Evolutionary conservation across 2,113 vertebrate species (phyloP).

Genomic region (Elephas maximus): DNA sequence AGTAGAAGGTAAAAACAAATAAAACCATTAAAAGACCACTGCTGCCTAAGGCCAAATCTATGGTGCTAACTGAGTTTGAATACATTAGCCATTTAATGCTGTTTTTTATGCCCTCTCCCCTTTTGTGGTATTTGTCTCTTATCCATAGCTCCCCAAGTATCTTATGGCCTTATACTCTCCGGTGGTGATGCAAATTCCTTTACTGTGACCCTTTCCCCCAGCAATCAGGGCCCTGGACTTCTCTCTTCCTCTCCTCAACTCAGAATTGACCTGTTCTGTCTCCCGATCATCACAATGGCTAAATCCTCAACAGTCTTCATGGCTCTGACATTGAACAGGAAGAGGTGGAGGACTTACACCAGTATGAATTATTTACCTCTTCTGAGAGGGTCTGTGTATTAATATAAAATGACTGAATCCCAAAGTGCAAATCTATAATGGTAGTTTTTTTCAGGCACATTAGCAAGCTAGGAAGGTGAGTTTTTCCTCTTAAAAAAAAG

Average conservation of each 20-base stretch:
- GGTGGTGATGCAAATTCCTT: not conserved
- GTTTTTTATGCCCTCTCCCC: not conserved
- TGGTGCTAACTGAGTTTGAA: not conserved
- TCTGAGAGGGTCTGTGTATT: not conserved
- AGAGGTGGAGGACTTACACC: not conserved
- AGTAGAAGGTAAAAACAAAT: not conserved
- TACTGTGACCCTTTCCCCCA: not conserved
- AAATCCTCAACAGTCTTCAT: not conserved
- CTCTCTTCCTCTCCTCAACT: not conserved
- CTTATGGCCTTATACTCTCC: not conserved
- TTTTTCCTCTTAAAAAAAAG: constrained; percentile 25
- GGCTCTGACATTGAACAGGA: not conserved
- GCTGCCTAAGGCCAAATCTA: not conserved
- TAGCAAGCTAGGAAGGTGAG: not conserved
- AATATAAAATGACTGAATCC: not conserved
- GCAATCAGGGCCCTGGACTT: not conserved
- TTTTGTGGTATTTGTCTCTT: not conserved
- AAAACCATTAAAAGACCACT: not conserved
- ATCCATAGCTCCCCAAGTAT: not conserved
- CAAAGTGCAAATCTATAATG: not conserved
- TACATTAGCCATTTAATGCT: not conserved
- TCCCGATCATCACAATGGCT: not conserved
- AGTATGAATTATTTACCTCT: not conserved
- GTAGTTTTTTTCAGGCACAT: not conserved
- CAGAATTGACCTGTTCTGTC: not conserved